Evolutionary conservation across 2,113 vertebrate species (phyloP).

Genomic region (Corynorhinus townsendii): DNA sequence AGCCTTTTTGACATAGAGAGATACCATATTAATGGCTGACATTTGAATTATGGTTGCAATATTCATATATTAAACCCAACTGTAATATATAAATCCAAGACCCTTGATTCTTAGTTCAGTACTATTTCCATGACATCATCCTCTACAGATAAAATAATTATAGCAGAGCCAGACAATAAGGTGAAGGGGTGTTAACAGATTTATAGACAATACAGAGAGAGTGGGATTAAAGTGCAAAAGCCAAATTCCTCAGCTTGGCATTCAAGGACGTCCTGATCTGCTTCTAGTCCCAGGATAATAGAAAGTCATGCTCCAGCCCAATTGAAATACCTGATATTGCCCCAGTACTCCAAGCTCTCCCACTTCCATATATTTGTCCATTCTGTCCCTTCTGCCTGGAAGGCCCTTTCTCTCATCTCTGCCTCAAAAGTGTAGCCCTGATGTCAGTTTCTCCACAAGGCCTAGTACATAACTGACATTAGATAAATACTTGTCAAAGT

Average conservation of each 20-base stretch:
- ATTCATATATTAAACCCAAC: constrained; percentile 60
- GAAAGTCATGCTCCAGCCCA: neutral
- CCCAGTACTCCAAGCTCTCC: neutral
- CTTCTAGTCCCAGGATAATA: neutral
- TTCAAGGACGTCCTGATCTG: constrained; percentile 18
- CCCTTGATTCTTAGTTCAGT: constrained; percentile 38
- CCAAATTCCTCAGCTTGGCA: constrained; percentile 59
- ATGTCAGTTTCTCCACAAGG: neutral
- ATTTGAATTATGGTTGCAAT: constrained; percentile 69
- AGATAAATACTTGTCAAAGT: neutral
- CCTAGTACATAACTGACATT: neutral
- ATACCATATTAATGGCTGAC: constrained; percentile 41
- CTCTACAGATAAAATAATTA: constrained; percentile 72
- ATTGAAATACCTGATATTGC: neutral
- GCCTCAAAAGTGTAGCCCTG: neutral
- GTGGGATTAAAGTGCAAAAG: constrained; percentile 41
- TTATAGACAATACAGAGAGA: constrained; percentile 59
- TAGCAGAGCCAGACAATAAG: constrained; percentile 70
- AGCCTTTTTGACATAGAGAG: constrained; percentile 29
- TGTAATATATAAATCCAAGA: constrained; percentile 61
- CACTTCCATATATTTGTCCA: neutral
- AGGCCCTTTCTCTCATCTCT: neutral
- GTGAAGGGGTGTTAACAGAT: constrained; percentile 70
- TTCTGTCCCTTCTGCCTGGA: neutral
- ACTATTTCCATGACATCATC: constrained; percentile 71